Conservation (phyloP, 2,888 invertebrate species). For the Mactromeris polynyma region DNA sequence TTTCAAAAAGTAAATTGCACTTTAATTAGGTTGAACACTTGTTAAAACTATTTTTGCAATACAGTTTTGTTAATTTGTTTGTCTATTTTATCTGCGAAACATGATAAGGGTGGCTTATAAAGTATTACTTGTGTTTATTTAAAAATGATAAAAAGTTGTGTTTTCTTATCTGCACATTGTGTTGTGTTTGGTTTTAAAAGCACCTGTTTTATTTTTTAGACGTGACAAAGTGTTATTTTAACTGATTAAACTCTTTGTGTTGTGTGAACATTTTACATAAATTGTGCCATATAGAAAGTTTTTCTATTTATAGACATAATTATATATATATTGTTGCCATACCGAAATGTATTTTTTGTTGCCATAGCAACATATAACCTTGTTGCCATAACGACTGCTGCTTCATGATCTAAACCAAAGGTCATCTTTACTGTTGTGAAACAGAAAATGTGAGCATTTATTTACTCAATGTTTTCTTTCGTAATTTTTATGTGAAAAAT, state of each 20-base stretch:
- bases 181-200: conserved; percentile 7
- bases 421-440: conserved; percentile 23
- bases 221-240: background rate
- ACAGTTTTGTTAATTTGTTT: background rate
- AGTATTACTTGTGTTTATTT: too few relatives aligned
- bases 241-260: background rate
- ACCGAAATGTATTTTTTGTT: conserved; percentile 10
- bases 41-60: background rate
- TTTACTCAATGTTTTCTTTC: conserved; percentile 6
- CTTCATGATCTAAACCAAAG: conserved; percentile 31
- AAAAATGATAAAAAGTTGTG: background rate
- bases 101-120: too few relatives aligned
- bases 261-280: background rate
- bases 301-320: conserved; percentile 7
- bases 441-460: background rate
- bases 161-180: background rate
- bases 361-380: conserved; percentile 6
- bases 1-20: background rate
- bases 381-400: conserved; percentile 22
- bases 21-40: background rate
- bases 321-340: conserved; percentile 20
- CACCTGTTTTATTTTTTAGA: background rate
- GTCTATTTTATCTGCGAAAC: background rate
- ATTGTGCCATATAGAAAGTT: conserved; percentile 12
- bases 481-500: conserved; percentile 18